Evolutionary conservation across 1,140 invertebrate species (phyloP), one percentile per base, ranked within the genome.

Genomic region (Pachypeltis micranthus): DNA sequence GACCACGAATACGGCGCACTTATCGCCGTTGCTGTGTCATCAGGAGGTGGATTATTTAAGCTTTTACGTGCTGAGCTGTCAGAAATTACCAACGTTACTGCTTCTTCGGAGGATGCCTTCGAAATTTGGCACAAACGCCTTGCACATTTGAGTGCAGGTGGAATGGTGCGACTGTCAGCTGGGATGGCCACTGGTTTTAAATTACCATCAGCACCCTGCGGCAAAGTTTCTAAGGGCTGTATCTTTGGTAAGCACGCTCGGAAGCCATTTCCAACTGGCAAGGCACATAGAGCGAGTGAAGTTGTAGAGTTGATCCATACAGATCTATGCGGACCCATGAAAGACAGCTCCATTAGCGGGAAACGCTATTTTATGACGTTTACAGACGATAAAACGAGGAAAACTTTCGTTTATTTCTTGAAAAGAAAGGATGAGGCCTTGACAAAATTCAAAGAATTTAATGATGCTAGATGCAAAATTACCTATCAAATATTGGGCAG

Each of bases 401-500:
- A 39, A 39, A 10, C 31, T 16, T 39, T 39, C 16, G 31, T 39
- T 39, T 39, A 39, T 39, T 39, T 39, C 16, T 16, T 39, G 16
- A 39, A 39, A 39, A 10, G 7, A 39, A 39, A 39, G 16, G 31
- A 16, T 39, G 31, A 39, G 16, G 31, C 16, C 71, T 75, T 67
- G 74, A 77, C 54, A 69, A 55, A 44, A 71, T 74, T 1, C 59
- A 71, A 12, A 68, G n/a, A 68, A 62, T 39, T 39, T 39, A 7
- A 67, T 77, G 67, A 60, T 77, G 14, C 39, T 67, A n/a, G 67
- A 70, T 47, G 66, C 71, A 24, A 47, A 69, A 16, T 51, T 78
- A n/a, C 29, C 61, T 1, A 62, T 70, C 19, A 62, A 59, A 1
- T 73, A 71, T 56, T 78, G 76, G 76, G 74, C 68, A 0, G 77